phyloP scores from a whole-genome alignment of 2,888 invertebrate species.

The Mythimna vitellina region DNA sequence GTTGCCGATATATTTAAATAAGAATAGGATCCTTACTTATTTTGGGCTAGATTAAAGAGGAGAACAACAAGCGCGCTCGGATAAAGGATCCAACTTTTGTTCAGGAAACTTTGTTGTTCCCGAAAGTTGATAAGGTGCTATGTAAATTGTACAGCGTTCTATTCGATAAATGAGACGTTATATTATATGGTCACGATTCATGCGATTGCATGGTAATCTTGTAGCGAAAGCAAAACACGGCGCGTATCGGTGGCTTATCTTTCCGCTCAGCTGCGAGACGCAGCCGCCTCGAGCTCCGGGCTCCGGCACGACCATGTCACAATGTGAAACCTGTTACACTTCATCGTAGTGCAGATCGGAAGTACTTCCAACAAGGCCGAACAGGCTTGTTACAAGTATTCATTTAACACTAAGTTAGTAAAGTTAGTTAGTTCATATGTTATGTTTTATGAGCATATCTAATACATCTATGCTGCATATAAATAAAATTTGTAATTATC shows the following conservation, averaged over 20 bases:
- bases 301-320: not conserved
- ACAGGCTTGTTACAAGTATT: not conserved
- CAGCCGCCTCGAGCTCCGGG: not conserved
- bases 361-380: not conserved
- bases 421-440: no score
- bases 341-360: not conserved
- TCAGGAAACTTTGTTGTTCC: not conserved
- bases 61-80: slow-evolving; percentile 3
- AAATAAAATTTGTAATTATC: no score
- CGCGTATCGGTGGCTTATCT: slow-evolving; percentile 48
- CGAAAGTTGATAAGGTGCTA: not conserved
- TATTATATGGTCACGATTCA: slow-evolving; percentile 6
- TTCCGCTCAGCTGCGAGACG: slow-evolving; percentile 52
- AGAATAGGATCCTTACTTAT: not conserved
- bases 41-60: slow-evolving; percentile 4
- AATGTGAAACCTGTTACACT: slow-evolving; percentile 9
- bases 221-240: slow-evolving; percentile 45
- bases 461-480: no score
- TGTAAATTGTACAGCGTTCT: not conserved
- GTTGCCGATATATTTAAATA: slow-evolving; percentile 4
- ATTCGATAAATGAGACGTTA: slow-evolving; percentile 1
- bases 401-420: not conserved
- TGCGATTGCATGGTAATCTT: slow-evolving; percentile 36
- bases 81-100: not conserved
- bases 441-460: no score